These are phyloP conservation scores for Lycodopsis pacificus DNA, from an alignment of 2,797 vertebrate species.

Conservation along the genomic window DNA sequence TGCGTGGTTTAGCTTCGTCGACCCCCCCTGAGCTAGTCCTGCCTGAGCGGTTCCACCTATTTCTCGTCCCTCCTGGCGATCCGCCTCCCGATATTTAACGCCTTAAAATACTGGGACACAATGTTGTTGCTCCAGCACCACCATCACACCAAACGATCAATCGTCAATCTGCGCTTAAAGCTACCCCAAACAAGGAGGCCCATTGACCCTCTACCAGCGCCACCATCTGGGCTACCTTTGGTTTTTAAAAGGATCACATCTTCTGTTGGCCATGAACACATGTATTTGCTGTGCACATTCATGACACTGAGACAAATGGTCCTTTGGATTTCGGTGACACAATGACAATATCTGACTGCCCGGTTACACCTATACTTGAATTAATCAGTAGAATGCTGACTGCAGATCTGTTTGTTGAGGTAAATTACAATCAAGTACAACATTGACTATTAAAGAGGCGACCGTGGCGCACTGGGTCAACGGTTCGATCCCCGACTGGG, in stretches of 20 bases:
- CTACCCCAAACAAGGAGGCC: too few species aligned
- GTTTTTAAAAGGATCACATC: neutral
- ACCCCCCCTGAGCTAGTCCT: neutral
- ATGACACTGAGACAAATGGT: neutral
- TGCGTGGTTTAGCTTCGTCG: neutral
- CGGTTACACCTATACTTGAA: neutral
- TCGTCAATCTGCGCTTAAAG: neutral
- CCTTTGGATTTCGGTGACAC: slow-evolving; percentile 8
- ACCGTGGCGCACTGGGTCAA: too few species aligned
- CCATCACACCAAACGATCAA: neutral
- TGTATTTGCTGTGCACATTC: slow-evolving; percentile 6
- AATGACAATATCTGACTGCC: neutral
- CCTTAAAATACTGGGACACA: neutral
- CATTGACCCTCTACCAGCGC: too few species aligned
- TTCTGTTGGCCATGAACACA: neutral
- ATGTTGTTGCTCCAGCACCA: neutral
- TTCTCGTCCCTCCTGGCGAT: neutral
- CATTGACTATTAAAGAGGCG: neutral
- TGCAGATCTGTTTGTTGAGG: neutral
- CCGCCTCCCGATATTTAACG: neutral
- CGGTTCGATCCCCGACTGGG: too few species aligned
- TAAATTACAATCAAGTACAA: neutral
- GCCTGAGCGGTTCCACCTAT: neutral
- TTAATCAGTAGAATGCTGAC: neutral
- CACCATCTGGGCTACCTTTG: neutral